Evolutionary conservation across 2,113 vertebrate genomes (phyloP).

Genomic region (Noturus placidus): DNA sequence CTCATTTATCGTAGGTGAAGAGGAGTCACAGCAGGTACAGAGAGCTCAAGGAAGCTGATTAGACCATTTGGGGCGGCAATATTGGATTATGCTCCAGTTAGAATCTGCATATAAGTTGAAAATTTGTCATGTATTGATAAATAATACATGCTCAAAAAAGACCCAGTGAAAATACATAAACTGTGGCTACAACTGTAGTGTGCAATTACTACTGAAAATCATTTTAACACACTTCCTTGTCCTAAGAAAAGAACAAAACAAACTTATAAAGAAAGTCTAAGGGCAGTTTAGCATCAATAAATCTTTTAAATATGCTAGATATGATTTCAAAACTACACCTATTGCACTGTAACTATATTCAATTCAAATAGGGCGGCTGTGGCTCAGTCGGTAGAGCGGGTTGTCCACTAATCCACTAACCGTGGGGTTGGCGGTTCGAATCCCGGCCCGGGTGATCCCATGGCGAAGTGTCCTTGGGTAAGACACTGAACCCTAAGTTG

Average conservation of each 20-base stretch:
- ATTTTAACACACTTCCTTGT: background rate
- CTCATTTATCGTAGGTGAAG: slow-evolving; percentile 51
- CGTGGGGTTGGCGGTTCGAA: no score
- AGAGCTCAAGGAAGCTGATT: background rate
- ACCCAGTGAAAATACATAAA: background rate
- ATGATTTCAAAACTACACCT: background rate
- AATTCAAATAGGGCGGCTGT: no score
- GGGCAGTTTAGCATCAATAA: background rate
- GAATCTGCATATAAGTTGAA: background rate
- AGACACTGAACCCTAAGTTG: no score
- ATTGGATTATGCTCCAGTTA: slow-evolving; percentile 22
- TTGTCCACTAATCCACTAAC: no score
- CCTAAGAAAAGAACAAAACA: background rate
- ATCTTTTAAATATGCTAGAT: background rate
- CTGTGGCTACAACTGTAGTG: background rate
- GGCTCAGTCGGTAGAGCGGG: no score
- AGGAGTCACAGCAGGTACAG: slow-evolving; percentile 17
- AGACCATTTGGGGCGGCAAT: slow-evolving; percentile 42
- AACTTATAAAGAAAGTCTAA: background rate
- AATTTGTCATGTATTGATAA: background rate
- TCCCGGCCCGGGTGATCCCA: no score
- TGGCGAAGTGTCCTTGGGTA: no score
- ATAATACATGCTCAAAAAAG: background rate
- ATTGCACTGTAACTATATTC: background rate
- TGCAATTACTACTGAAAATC: background rate